Base-by-base conservation (phyloP, 2,113 vertebrate genomes). In the Colossoma macropomum region DNA sequence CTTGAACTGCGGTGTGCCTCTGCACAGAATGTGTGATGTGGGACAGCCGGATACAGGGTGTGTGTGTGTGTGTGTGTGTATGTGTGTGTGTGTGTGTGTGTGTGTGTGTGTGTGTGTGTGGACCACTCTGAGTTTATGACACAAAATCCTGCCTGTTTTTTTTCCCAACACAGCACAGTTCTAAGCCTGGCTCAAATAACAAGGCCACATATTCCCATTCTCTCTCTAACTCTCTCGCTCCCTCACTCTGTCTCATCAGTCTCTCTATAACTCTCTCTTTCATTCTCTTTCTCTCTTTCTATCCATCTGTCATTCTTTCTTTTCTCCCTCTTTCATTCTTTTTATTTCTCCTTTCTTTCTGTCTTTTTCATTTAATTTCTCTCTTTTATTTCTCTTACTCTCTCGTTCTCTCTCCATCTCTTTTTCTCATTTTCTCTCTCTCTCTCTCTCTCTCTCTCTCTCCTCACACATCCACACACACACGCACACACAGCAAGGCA, bases 1-100 rank as follows among this genome's bases (percentile, higher is more conserved):
- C 72, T 80, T 86, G 72, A 77, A 83, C 78, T 62, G 17, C 78
- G 52, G 32, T 48, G 72, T 73, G 77, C 71, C 59, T 62, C 63
- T 70, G 84, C 75, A 68, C 23, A 72, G 28, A 75, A 50, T 73
- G 38, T 30, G 56, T 81, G 79, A 65, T 80, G 21, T 45, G 60
- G 54, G 27, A 48, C 38, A 54, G 52, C 66, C 56, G 34, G 71
- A 76, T 79, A 1, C 65, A 63, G 69, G 25, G 12, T 30, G n/a
- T 63, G 54, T 81, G 34, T 63, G 21, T 73, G 69, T 59, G 56
- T 59, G 56, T 59, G 56, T 59, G 56, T 59, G 56, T 59, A 21
- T 59, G 56, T n/a, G 56, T 59, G 56, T 59, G 56, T 62, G 59
- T 62, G 59, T 25, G 59, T 62, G 59, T 62, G 59, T 62, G 59